Evolutionary conservation across 2,888 invertebrate species (phyloP).

Genomic region (Allacma fusca): DNA sequence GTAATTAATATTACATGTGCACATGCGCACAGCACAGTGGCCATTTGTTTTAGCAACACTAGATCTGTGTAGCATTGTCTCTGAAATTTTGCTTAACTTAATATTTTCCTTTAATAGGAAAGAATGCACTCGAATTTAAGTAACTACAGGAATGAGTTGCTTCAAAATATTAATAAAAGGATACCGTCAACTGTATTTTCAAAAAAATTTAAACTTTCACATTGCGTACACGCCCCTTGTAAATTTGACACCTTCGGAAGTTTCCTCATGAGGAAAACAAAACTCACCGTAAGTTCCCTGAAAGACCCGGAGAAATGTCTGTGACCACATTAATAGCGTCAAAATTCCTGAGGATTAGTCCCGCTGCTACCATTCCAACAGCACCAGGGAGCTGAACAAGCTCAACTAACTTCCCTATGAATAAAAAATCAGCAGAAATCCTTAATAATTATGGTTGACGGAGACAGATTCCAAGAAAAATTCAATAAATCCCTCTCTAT

Average conservation of each 20-base stretch:
- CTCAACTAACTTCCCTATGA: constrained; percentile 51
- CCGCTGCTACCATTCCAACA: constrained; percentile 56
- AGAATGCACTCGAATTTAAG: no score
- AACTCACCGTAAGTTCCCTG: neutral
- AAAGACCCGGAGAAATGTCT: constrained; percentile 19
- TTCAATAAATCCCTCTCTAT: neutral
- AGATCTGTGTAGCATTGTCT: no score
- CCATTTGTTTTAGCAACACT: no score
- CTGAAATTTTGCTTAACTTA: no score
- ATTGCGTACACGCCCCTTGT: neutral
- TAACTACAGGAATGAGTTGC: no score
- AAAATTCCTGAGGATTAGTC: constrained; percentile 56
- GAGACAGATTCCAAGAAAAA: neutral
- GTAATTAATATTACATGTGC: neutral
- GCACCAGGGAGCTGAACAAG: constrained; percentile 52
- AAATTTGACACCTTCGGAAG: no score
- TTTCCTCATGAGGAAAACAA: neutral
- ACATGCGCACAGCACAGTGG: no score
- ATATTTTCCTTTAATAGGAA: no score
- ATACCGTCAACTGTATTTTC: no score
- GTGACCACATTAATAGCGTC: neutral
- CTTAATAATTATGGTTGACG: neutral
- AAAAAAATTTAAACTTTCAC: no score
- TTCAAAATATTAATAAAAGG: no score
- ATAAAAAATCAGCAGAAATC: constrained; percentile 24